These are phyloP conservation scores for Marisa cornuarietis DNA, from an alignment of 1,140 invertebrate species.

Conservation along the genomic window DNA sequence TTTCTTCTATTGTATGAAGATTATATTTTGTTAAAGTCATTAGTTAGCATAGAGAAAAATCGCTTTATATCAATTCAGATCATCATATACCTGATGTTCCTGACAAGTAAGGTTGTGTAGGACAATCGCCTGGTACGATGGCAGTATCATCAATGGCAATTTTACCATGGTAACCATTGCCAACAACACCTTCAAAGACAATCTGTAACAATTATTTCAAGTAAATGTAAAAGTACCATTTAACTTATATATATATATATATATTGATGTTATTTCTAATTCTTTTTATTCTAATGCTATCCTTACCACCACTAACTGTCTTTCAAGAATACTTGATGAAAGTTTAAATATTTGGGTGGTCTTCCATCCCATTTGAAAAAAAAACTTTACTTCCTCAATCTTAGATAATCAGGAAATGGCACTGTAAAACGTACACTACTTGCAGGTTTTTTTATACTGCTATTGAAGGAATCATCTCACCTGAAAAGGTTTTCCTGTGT, in stretches of 20 bases:
- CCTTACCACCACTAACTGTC: no score
- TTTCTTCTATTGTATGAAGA: no score
- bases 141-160: constrained; percentile 63
- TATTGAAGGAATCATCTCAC: constrained; percentile 22
- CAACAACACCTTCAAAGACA: constrained; percentile 57
- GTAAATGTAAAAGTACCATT: not conserved
- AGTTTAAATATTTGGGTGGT: no score
- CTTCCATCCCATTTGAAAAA: not conserved
- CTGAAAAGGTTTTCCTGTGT: constrained; percentile 51
- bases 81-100: not conserved
- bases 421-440: not conserved
- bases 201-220: constrained; percentile 42
- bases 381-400: not conserved
- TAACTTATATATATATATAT: no score
- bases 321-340: no score
- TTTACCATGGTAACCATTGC: constrained; percentile 54
- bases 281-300: no score
- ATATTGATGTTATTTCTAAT: no score
- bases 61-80: not conserved
- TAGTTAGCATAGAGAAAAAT: not conserved
- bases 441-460: not conserved
- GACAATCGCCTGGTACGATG: constrained; percentile 49
- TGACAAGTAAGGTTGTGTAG: constrained; percentile 12
- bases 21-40: no score
- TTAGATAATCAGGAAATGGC: not conserved